Percentiles rank a stretch among this genome's conserved stretches.
Evolutionary conservation across 2,113 vertebrate species (phyloP).

Genomic region (Cisticola juncidis): DNA sequence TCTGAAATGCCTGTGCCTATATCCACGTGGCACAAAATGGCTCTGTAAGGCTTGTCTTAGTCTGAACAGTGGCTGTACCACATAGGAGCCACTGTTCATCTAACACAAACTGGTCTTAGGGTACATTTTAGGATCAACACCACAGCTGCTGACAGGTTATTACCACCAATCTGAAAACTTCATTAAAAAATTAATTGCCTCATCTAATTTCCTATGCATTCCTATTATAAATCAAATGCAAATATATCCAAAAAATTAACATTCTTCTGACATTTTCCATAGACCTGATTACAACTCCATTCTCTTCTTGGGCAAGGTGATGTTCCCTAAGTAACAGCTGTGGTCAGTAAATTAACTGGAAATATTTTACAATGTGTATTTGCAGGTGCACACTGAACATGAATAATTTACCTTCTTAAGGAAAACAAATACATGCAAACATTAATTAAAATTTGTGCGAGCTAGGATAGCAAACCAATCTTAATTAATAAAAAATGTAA

Average conservation of each 20-base stretch:
- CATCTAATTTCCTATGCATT: neutral
- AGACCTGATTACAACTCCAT: neutral
- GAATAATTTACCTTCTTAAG: neutral
- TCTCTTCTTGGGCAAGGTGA: neutral
- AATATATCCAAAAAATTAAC: neutral
- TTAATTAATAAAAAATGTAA: neutral
- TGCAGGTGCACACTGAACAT: neutral
- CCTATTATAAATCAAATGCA: neutral
- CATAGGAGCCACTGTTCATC: neutral
- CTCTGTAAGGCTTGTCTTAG: neutral
- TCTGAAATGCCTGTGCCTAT: neutral
- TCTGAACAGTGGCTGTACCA: neutral
- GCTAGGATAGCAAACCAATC: neutral
- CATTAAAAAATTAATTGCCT: neutral
- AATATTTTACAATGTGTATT: neutral
- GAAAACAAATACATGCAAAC: neutral
- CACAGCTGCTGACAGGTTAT: neutral
- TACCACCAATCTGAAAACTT: neutral
- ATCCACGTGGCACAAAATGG: accelerated
- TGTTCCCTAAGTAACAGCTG: neutral
- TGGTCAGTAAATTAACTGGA: neutral
- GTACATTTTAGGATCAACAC: neutral
- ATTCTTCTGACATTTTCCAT: neutral
- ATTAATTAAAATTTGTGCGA: neutral
- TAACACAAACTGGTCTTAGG: neutral